Evolutionary conservation across 2,888 invertebrate genomes (phyloP), one percentile per base, ranked within the genome.

Genomic region (Cataglyphis altisquamis): DNA sequence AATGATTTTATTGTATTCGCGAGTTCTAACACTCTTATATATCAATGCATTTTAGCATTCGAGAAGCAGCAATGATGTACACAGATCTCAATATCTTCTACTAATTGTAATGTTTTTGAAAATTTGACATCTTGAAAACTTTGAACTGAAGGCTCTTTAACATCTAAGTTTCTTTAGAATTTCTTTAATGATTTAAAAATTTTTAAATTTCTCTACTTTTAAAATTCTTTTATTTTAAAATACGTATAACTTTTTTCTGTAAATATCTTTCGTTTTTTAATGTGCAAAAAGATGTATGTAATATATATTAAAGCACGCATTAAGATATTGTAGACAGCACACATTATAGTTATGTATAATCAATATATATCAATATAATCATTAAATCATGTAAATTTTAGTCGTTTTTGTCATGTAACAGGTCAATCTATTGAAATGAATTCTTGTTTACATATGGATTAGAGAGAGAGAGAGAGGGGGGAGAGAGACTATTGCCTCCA

Each of bases 371-470:
- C 25, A 25, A 39, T 52, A 12, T 55, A 52, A 55, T 67, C 25
- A 77, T 5, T 66, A 32, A 3, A 12, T 67, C 29, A 18, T 29
- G 39, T 29, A 67, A 55, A 67, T 77, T n/a, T 67, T 60, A 41
- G 60, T 70, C 32, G 32, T 78, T 68, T 3, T 18, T 25, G 32
- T 70, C 60, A 70, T 3, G 2, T 70, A 70, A 78, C 57, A 15
- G 57, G 41, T 57, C 55, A 68, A 66, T 74, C 82, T 60, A 67
- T 36, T 52, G 32, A 67, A 36, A 52, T 55, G 57, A 36, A 67
- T 57, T 55, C 39, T 60, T 41, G 66, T 68, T 73, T 21, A 57
- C 25, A 57, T 21, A 48, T 55, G 32, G 73, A 72, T 83, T 72
- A 80, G 36, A 82, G 36, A 36, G 36, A 6, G 36, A 36, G 36